Evolutionary conservation across 2,113 vertebrate species (phyloP), one percentile per base, ranked within the genome.

Genomic region (Dinomys branickii): DNA sequence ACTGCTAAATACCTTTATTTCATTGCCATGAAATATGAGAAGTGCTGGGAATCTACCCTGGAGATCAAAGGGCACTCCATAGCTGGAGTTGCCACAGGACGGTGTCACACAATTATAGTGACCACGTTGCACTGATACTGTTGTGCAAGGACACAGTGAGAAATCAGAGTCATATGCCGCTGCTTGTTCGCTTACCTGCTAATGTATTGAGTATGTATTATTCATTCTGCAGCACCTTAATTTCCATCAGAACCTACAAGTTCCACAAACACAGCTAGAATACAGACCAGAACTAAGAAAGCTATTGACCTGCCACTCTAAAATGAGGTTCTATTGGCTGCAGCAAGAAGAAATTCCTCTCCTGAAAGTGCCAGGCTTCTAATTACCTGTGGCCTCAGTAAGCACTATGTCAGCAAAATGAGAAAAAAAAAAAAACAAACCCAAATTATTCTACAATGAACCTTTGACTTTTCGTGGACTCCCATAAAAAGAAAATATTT

Each of bases 1-100:
- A 89, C 93, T 96, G 88, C 54, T 94, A 95, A 96, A 52, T 61
- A 94, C 89, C 95, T 97, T 95, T 61, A 96, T 89, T 97, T 95
- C 98, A 91, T 97, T 98, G 96, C 95, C 96, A 95, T 54, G 89
- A 92, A 97, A 97, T 95, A 81, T 11, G 47, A 88, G 54, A 97
- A 2, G 41, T 94, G 91, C 93, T 97, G 89, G 96, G 97, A 98
- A 97, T 98, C 93, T 81, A 97, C 80, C 88, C 96, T 89, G 71
- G 93, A 97, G 94, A 97, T 86, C 96, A 91, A 85, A 16, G 44
- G 1, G 20, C 26, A 59, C 12, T 47, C 71, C 52, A 14, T 10
- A 69, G 56, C 52, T 78, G 54, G 47, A 94, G 63, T 89, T 38
- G 54, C 33, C 50, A 59, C 28, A 61, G 28, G 41, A 41, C 16